A percentile compares a stretch with the other conserved stretches of the same genome.
These are phyloP conservation scores for Orthosia gracilis DNA, from an alignment of 2,888 invertebrate species.

Conservation along the genomic window DNA sequence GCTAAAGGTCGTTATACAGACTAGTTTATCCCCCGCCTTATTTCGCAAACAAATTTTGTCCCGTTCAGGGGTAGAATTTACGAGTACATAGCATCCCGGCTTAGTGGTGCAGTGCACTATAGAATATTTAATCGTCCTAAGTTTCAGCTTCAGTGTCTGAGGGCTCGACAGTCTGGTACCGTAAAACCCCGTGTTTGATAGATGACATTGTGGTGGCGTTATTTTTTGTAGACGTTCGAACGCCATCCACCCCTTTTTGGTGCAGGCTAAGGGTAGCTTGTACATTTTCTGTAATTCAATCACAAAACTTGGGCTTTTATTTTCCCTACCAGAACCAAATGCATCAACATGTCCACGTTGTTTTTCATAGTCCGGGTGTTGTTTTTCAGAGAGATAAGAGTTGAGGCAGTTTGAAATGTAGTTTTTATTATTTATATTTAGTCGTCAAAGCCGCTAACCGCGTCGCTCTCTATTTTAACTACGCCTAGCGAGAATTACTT, in stretches of 20 bases:
- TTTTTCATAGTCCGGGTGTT: not conserved
- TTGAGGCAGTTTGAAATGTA: no score
- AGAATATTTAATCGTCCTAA: not conserved
- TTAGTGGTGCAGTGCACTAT: not conserved
- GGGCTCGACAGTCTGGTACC: not conserved
- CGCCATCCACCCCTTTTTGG: not conserved
- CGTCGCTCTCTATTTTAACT: not conserved
- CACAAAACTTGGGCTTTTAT: not conserved
- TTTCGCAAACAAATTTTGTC: not conserved
- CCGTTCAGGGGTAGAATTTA: not conserved
- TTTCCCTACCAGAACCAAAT: not conserved
- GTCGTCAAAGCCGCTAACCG: not conserved
- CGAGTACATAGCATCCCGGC: no score
- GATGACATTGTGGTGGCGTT: not conserved
- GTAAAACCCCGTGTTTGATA: not conserved
- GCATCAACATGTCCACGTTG: not conserved
- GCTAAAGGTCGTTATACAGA: no score
- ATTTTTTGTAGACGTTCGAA: not conserved
- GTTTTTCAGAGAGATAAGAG: no score
- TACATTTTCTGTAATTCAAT: not conserved
- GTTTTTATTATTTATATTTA: not conserved
- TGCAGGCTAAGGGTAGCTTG: no score
- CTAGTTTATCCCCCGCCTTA: not conserved
- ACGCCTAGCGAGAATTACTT: conserved; percentile 68
- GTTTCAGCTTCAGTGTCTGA: not conserved